These are phyloP conservation scores for Elaphurus davidianus DNA, from an alignment of 2,113 vertebrate genomes.

Conservation along the genomic window DNA sequence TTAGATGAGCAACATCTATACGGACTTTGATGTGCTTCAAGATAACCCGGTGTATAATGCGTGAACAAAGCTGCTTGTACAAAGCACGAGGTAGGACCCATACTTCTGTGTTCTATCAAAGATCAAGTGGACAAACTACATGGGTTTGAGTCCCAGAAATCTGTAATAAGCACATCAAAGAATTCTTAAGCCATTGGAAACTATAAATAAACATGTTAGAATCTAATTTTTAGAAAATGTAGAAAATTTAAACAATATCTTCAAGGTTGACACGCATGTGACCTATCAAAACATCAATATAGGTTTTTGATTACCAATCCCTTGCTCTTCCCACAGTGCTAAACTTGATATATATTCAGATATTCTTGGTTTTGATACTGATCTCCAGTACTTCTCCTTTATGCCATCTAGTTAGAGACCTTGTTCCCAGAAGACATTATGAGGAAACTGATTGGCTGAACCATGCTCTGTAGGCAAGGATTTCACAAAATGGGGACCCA, in stretches of 20 bases:
- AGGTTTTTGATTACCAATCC: background rate
- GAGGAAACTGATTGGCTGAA: background rate
- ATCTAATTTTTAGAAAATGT: background rate
- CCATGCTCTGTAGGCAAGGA: background rate
- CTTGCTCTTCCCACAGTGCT: background rate
- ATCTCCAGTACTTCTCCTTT: background rate
- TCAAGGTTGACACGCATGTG: rapidly evolving
- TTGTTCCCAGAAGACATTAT: background rate
- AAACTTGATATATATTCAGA: background rate
- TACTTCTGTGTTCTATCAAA: background rate
- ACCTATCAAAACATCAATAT: background rate
- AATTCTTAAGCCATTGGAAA: background rate
- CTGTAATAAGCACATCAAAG: background rate
- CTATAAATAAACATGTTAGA: background rate
- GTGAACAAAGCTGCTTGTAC: background rate
- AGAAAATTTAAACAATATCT: background rate
- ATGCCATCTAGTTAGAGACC: background rate
- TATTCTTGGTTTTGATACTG: background rate
- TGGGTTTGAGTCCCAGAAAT: background rate
- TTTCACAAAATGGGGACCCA: background rate
- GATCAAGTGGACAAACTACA: background rate
- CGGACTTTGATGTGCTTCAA: background rate
- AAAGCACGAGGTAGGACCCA: background rate
- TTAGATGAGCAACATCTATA: background rate
- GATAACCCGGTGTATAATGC: rapidly evolving